Evolutionary conservation across 2,888 invertebrate species (phyloP).

Genomic region (Adineta ricciae): DNA sequence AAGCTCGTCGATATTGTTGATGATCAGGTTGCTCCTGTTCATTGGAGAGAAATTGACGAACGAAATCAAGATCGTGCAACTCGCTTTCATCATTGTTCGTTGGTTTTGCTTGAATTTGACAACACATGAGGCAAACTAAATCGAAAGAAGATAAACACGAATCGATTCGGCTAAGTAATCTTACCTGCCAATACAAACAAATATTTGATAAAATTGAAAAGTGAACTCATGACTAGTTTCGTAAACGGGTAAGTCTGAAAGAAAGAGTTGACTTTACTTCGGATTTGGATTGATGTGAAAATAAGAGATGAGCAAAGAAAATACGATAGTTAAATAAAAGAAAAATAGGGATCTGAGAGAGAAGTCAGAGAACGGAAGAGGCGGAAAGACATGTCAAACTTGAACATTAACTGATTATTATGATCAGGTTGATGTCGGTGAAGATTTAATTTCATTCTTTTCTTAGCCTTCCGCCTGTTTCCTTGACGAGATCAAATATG

Average conservation of each 20-base stretch:
- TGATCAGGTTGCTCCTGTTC: neutral
- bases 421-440: neutral
- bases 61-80: neutral
- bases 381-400: neutral
- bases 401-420: neutral
- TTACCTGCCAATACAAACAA: neutral
- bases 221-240: neutral
- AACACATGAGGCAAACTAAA: neutral
- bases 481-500: neutral
- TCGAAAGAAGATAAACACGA: neutral
- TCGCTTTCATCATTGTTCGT: neutral
- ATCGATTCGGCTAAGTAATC: neutral
- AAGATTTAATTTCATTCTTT: neutral
- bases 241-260: too few relatives aligned
- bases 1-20: neutral
- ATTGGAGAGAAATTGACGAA: neutral
- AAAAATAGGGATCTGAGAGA: neutral
- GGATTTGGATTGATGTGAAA: neutral
- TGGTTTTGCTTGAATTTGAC: neutral
- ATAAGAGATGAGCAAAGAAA: too few relatives aligned
- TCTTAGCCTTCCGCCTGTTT: neutral
- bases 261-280: too few relatives aligned
- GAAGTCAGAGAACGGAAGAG: neutral
- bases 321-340: neutral
- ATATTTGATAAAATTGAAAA: neutral